phyloP scores from a whole-genome alignment of 64 coral and sea anemone genomes.

The Porites lutea region DNA sequence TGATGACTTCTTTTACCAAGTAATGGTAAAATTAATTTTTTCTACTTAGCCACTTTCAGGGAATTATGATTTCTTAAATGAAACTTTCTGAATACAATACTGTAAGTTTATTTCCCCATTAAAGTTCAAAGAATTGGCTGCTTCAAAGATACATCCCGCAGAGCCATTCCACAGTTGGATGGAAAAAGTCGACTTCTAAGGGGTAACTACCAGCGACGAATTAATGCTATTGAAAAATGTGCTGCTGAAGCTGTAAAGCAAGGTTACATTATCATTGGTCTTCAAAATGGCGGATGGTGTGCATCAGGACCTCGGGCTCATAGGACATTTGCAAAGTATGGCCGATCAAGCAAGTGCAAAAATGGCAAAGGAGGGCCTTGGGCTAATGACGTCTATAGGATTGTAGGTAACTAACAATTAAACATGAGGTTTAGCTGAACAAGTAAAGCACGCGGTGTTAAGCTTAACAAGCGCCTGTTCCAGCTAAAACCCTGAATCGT shows the following conservation, averaged over 20 bases:
- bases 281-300: constrained; percentile 55
- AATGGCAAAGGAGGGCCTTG: constrained; percentile 42
- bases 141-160: constrained; percentile 21
- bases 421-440: neutral
- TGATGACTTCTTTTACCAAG: too few relatives aligned
- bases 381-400: constrained; percentile 68
- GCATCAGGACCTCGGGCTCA: constrained; percentile 27
- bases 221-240: constrained; percentile 23
- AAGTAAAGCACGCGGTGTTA: too few relatives aligned
- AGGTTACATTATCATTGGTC: neutral
- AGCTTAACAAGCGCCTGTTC: too few relatives aligned
- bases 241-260: neutral
- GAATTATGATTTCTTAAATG: too few relatives aligned
- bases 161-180: constrained; percentile 33
- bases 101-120: neutral
- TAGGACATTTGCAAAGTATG: constrained; percentile 35
- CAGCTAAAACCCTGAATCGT: too few relatives aligned
- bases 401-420: constrained; percentile 10
- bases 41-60: too few relatives aligned
- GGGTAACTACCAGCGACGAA: constrained; percentile 34
- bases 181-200: neutral
- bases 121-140: constrained; percentile 47
- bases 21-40: too few relatives aligned
- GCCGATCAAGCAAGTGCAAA: constrained; percentile 9
- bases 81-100: neutral